phyloP scores from a whole-genome alignment of 2,888 invertebrate species.

The Trypoxylon attenuatum region DNA sequence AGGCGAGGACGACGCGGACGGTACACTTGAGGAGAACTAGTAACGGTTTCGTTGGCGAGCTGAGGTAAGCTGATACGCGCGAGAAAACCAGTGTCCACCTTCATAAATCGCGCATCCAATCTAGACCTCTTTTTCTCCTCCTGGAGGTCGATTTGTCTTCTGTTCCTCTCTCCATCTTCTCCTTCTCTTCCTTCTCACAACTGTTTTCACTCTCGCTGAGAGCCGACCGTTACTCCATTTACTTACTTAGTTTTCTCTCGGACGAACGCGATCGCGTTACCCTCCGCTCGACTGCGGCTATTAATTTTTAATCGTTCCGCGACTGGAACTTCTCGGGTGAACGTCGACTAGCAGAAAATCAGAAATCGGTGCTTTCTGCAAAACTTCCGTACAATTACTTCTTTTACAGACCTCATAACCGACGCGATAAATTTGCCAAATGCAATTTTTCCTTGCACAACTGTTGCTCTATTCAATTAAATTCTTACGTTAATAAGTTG shows the following conservation, averaged over 20 bases:
- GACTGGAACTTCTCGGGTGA: not conserved
- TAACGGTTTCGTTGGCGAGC: constrained; percentile 33
- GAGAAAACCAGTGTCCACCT: constrained; percentile 25
- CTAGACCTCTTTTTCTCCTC: not conserved
- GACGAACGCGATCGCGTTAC: not conserved
- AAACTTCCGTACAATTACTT: too few relatives aligned
- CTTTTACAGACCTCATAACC: too few relatives aligned
- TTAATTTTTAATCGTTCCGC: not conserved
- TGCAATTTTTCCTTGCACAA: too few relatives aligned
- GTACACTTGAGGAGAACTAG: too few relatives aligned
- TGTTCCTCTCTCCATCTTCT: not conserved
- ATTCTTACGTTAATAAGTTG: too few relatives aligned
- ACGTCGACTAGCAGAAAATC: too few relatives aligned
- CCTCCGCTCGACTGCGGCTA: not conserved
- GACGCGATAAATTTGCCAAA: too few relatives aligned
- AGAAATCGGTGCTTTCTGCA: too few relatives aligned
- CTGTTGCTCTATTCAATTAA: too few relatives aligned
- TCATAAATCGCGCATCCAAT: constrained; percentile 23
- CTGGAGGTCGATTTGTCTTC: not conserved
- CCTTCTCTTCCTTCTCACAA: not conserved
- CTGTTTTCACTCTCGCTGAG: not conserved
- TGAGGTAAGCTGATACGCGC: constrained; percentile 37
- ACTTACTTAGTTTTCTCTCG: not conserved
- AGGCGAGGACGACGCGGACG: constrained; percentile 4
- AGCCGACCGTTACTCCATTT: too few relatives aligned